Percentiles rank a stretch among this genome's conserved stretches.
phyloP scores from a whole-genome alignment of 2,113 vertebrate species.

The Colistium nudipinnis region DNA sequence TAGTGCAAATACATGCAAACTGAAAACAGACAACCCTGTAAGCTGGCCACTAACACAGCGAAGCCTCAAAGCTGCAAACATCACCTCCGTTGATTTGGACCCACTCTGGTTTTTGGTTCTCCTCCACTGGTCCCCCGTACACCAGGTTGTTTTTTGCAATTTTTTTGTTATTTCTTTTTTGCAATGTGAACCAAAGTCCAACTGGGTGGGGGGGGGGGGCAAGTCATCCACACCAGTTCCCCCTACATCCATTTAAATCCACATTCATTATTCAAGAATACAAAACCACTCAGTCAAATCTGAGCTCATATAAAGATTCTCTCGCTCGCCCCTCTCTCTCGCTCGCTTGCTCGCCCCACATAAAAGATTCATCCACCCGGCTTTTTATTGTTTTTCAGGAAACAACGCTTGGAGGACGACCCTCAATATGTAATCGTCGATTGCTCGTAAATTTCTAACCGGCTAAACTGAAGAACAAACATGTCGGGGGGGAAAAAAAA shows the following conservation, averaged over 20 bases:
- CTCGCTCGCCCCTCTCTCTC: constrained; percentile 39
- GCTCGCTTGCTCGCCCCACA: constrained; percentile 39
- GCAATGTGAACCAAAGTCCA: constrained; percentile 25
- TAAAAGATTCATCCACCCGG: constrained; percentile 60
- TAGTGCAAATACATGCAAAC: constrained; percentile 81
- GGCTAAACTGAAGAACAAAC: constrained; percentile 20
- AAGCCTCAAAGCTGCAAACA: constrained; percentile 25
- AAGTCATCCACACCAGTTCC: constrained; percentile 49
- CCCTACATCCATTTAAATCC: constrained; percentile 65
- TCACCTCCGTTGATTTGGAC: constrained; percentile 13
- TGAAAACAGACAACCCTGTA: constrained; percentile 49
- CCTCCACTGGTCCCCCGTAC: constrained; percentile 18
- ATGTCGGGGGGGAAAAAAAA: constrained; percentile 5
- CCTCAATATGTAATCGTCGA: constrained; percentile 43
- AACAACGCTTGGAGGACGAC: constrained; percentile 31
- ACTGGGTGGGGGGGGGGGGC: constrained; percentile 25
- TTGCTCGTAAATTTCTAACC: constrained; percentile 49
- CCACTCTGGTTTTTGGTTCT: constrained; percentile 26
- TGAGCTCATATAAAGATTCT: constrained; percentile 63
- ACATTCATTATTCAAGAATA: constrained; percentile 80
- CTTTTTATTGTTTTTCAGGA: constrained; percentile 21
- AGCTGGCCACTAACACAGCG: constrained; percentile 22
- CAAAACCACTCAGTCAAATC: constrained; percentile 73
- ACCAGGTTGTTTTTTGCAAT: constrained; percentile 6
- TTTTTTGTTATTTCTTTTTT: too few relatives aligned